Evolutionary conservation across 2,797 vertebrate species (phyloP).

Genomic region (Aplochiton taeniatus): DNA sequence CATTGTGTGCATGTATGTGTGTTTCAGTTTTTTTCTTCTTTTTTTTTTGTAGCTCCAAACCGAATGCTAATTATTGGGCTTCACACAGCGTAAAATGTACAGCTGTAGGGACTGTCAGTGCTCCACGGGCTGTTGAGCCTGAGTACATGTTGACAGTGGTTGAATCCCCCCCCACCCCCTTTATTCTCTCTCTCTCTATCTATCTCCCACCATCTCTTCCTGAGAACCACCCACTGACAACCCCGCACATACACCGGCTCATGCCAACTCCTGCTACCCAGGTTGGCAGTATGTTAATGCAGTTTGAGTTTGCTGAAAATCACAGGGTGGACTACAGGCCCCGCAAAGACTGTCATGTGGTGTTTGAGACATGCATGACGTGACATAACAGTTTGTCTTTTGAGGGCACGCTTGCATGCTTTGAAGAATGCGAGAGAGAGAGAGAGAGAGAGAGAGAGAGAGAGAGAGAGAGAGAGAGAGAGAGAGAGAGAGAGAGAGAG

Average conservation of each 20-base stretch:
- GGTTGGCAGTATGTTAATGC: conserved; percentile 25
- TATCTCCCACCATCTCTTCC: conserved; percentile 7
- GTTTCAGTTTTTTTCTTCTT: conserved; percentile 43
- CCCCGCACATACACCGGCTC: conserved; percentile 39
- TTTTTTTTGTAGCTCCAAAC: conserved; percentile 60
- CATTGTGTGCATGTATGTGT: conserved; percentile 15
- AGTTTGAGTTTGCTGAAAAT: conserved; percentile 20
- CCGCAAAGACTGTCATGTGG: conserved; percentile 9
- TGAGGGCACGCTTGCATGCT: too few species aligned
- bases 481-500: too few species aligned
- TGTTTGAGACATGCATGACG: not conserved
- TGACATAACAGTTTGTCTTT: too few species aligned
- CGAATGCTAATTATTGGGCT: conserved; percentile 88
- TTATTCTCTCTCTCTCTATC: conserved; percentile 41
- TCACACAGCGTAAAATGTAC: conserved; percentile 87
- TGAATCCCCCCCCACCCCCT: conserved; percentile 50
- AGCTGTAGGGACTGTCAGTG: conserved; percentile 84
- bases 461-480: too few species aligned
- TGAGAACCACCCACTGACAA: conserved; percentile 51
- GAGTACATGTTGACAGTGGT: conserved; percentile 82
- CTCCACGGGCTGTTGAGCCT: conserved; percentile 80
- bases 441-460: too few species aligned
- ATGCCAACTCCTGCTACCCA: conserved; percentile 62
- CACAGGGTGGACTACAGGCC: conserved; percentile 21
- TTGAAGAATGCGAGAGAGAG: too few species aligned